phyloP scores from a whole-genome alignment of 2,797 vertebrate species.

The Rhadinocentrus ornatus region DNA sequence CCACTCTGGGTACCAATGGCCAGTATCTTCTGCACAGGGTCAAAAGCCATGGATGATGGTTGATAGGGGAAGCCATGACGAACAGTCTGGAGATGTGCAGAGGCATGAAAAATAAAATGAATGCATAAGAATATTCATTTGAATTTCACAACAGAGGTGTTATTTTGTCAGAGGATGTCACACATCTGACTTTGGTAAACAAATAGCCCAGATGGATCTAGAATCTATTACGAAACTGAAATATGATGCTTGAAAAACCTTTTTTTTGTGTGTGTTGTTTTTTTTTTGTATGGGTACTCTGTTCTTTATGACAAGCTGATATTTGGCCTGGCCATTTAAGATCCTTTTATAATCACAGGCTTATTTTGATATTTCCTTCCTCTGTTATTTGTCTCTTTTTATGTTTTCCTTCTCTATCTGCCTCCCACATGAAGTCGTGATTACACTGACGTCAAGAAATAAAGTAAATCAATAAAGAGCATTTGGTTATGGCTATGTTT shows the following conservation, averaged over 20 bases:
- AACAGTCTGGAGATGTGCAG: slow-evolving; percentile 86
- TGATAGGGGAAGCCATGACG: slow-evolving; percentile 99
- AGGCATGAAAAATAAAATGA: slow-evolving; percentile 23
- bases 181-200: slow-evolving; percentile 56
- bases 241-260: slow-evolving; percentile 42
- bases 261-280: slow-evolving; percentile 5
- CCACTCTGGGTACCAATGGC: slow-evolving; percentile 95
- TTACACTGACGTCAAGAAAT: slow-evolving; percentile 61
- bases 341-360: slow-evolving; percentile 53
- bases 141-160: slow-evolving; percentile 59
- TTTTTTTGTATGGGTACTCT: slow-evolving; percentile 18
- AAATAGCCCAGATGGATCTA: slow-evolving; percentile 53
- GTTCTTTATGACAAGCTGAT: slow-evolving; percentile 33
- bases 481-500: slow-evolving; percentile 1
- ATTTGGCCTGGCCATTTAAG: slow-evolving; percentile 55
- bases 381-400: slow-evolving; percentile 52
- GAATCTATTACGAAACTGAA: slow-evolving; percentile 47
- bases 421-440: slow-evolving; percentile 73
- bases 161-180: slow-evolving; percentile 58
- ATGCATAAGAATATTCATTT: slow-evolving; percentile 51
- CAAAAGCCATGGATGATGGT: slow-evolving; percentile 96
- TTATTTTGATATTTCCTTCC: slow-evolving; percentile 66
- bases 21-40: slow-evolving; percentile 99
- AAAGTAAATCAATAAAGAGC: slow-evolving; percentile 40
- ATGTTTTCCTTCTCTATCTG: slow-evolving; percentile 52